Evolutionary conservation across 2,113 vertebrate species (phyloP).

Genomic region (Azemiops feae): DNA sequence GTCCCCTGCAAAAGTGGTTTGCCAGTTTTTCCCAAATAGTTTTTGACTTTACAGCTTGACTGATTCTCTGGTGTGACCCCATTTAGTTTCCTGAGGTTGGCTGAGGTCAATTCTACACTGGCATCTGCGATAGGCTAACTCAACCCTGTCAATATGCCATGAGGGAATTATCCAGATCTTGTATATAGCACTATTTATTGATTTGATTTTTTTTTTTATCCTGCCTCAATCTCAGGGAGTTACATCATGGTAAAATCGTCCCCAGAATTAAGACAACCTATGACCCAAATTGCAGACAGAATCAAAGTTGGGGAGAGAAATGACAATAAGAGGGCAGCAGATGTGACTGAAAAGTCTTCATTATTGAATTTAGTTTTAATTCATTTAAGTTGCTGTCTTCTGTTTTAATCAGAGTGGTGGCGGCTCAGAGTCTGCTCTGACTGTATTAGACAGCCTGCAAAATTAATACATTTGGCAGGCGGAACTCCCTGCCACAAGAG

Average conservation of each 20-base stretch:
- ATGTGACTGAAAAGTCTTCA: not conserved
- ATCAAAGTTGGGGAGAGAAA: not conserved
- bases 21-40: not conserved
- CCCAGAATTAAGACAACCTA: not conserved
- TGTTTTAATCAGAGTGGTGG: not conserved
- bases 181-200: not conserved
- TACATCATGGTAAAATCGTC: not conserved
- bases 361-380: not conserved
- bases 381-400: not conserved
- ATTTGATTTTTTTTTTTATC: not conserved
- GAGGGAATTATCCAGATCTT: not conserved
- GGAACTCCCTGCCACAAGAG: not conserved
- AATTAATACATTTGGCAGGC: not conserved
- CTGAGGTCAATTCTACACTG: not conserved
- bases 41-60: not conserved
- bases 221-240: not conserved
- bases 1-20: not conserved
- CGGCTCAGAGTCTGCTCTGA: not conserved
- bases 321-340: not conserved
- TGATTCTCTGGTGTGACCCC: not conserved
- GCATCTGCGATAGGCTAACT: not conserved
- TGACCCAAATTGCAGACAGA: not conserved
- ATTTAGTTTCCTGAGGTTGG: not conserved
- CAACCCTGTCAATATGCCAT: not conserved
- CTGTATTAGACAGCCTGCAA: not conserved